Conservation (phyloP, 2,113 vertebrate species). For the Amia ocellicauda region DNA sequence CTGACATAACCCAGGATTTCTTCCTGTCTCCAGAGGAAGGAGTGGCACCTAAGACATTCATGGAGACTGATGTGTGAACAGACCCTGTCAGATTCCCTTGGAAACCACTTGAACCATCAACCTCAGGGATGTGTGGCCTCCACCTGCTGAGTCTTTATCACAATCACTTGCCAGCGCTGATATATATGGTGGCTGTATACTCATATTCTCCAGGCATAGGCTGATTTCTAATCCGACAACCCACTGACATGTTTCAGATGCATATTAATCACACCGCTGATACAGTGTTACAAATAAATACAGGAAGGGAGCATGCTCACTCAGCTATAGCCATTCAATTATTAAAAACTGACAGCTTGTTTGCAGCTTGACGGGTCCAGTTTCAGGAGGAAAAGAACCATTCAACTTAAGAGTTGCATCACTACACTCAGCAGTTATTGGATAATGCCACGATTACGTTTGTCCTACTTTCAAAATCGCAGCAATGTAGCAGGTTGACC, state of each 20-base stretch:
- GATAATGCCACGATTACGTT: slow-evolving; percentile 5
- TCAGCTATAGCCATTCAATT: no score
- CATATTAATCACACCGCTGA: background rate
- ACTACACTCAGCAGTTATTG: slow-evolving; percentile 7
- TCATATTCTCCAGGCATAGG: background rate
- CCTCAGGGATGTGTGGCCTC: background rate
- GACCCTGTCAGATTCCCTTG: background rate
- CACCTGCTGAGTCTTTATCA: background rate
- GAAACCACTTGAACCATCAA: background rate
- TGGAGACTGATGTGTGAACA: background rate
- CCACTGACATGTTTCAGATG: background rate
- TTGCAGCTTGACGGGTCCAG: no score
- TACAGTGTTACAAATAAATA: no score
- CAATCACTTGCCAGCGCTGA: background rate
- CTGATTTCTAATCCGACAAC: background rate
- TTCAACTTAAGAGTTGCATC: no score
- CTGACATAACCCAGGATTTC: background rate
- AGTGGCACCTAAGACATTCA: background rate
- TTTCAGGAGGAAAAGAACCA: no score
- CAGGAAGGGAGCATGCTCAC: no score
- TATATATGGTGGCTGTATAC: background rate
- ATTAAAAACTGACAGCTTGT: no score
- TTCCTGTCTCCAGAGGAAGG: background rate
- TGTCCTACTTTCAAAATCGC: slow-evolving; percentile 28
- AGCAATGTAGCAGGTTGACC: slow-evolving; percentile 23